phyloP scores from a whole-genome alignment of 2,888 invertebrate genomes.

The Drosophila mimica region DNA sequence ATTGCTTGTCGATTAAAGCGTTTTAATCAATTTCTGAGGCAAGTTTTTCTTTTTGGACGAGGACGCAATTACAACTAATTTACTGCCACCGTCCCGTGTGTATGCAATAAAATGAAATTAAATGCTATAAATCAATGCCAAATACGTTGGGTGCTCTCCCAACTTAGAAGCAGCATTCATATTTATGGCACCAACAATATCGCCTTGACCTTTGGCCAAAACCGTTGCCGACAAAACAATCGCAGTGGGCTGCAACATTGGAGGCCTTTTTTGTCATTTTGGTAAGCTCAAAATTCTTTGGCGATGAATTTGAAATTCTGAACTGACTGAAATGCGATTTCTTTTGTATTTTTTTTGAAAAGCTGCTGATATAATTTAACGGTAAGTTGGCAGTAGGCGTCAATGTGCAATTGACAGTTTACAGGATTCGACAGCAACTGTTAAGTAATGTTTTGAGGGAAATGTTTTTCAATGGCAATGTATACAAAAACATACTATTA shows the following conservation, averaged over 20 bases:
- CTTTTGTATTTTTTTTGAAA: background rate
- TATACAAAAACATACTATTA: constrained; percentile 8
- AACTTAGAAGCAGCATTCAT: constrained; percentile 31
- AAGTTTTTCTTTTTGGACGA: constrained; percentile 30
- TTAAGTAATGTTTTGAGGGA: constrained; percentile 23
- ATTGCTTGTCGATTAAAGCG: constrained; percentile 36
- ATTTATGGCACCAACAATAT: constrained; percentile 34
- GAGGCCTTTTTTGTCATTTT: constrained; percentile 11
- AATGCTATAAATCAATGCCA: constrained; percentile 74
- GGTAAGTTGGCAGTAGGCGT: background rate
- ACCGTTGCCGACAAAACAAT: constrained; percentile 1
- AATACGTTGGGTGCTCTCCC: constrained; percentile 46
- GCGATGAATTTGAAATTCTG: constrained; percentile 16
- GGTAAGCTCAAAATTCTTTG: constrained; percentile 11
- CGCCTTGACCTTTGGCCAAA: constrained; percentile 53
- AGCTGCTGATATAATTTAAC: constrained; percentile 18
- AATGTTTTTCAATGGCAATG: constrained; percentile 16
- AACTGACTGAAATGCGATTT: constrained; percentile 11
- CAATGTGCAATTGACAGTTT: constrained; percentile 30
- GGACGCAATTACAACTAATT: constrained; percentile 52
- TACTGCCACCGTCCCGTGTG: constrained; percentile 35
- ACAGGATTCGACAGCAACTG: constrained; percentile 18
- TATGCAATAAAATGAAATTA: constrained; percentile 74
- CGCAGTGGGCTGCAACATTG: constrained; percentile 2
- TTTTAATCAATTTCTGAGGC: constrained; percentile 44